These are phyloP conservation scores for Agrochola lota DNA, from an alignment of 2,888 invertebrate genomes.

Conservation along the genomic window DNA sequence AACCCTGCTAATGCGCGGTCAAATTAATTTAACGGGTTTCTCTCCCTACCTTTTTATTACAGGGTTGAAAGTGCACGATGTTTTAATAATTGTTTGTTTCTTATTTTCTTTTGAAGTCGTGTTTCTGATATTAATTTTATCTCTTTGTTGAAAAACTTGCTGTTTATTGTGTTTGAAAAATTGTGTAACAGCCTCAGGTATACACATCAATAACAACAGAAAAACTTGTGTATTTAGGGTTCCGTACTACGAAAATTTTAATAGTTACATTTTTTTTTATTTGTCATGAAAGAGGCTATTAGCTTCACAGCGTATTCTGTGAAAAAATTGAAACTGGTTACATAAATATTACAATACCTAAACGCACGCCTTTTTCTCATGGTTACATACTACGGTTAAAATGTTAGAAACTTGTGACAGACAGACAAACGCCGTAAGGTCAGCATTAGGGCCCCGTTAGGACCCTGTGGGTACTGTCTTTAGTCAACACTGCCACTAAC, in stretches of 20 bases:
- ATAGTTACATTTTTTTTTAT: neutral
- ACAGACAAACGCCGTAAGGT: neutral
- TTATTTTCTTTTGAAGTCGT: constrained; percentile 12
- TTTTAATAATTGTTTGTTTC: constrained; percentile 14
- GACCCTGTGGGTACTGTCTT: neutral
- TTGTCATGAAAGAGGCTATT: neutral
- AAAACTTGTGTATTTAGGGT: no score
- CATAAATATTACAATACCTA: neutral
- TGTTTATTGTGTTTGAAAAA: neutral
- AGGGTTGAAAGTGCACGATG: constrained; percentile 27
- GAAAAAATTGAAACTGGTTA: neutral
- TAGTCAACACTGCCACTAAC: neutral
- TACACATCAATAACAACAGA: no score
- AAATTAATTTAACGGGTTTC: constrained; percentile 51
- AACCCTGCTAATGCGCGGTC: constrained; percentile 45
- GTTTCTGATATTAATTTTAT: neutral
- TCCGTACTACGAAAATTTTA: neutral
- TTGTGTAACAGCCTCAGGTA: neutral
- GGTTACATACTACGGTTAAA: neutral
- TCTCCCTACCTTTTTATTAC: constrained; percentile 35
- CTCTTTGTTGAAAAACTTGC: neutral
- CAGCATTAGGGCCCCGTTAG: neutral
- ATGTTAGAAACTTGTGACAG: neutral
- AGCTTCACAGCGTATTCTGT: neutral
- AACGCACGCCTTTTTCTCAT: neutral